A percentile compares a stretch with the other conserved stretches of the same genome.
Conservation (phyloP, 2,797 vertebrate species). For the Eulemur coronatus region DNA sequence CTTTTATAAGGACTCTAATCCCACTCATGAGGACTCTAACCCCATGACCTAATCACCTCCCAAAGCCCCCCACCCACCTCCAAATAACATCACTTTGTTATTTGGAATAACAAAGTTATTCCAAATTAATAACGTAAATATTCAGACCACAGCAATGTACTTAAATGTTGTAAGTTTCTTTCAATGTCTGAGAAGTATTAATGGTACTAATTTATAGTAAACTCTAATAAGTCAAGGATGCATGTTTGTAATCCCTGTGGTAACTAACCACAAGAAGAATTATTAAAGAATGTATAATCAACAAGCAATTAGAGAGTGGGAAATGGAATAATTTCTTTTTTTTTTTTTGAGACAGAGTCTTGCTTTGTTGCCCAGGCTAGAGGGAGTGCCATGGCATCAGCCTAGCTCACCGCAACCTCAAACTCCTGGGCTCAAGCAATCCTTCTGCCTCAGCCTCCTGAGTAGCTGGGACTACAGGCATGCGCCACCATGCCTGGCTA, state of each 20-base stretch:
- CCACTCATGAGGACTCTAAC: neutral
- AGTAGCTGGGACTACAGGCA: too few species aligned
- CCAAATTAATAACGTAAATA: neutral
- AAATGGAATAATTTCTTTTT: neutral
- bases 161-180: constrained; percentile 5
- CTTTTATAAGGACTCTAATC: neutral
- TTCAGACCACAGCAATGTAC: neutral
- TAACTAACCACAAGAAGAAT: constrained; percentile 17
- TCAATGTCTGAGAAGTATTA: neutral
- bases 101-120: too few species aligned
- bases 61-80: neutral
- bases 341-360: too few species aligned
- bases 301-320: neutral
- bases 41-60: neutral
- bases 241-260: constrained; percentile 11
- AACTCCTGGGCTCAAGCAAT: too few species aligned
- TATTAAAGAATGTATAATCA: neutral
- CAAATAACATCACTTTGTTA: neutral
- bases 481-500: too few species aligned
- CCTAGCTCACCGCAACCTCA: too few species aligned
- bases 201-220: constrained; percentile 24
- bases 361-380: too few species aligned
- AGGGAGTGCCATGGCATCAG: too few species aligned
- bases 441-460: too few species aligned
- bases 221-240: constrained; percentile 8